Percentiles rank a stretch among this genome's conserved stretches.
These are phyloP conservation scores for Solenopsis invicta DNA, from an alignment of 1,140 invertebrate species.

Conservation along the genomic window DNA sequence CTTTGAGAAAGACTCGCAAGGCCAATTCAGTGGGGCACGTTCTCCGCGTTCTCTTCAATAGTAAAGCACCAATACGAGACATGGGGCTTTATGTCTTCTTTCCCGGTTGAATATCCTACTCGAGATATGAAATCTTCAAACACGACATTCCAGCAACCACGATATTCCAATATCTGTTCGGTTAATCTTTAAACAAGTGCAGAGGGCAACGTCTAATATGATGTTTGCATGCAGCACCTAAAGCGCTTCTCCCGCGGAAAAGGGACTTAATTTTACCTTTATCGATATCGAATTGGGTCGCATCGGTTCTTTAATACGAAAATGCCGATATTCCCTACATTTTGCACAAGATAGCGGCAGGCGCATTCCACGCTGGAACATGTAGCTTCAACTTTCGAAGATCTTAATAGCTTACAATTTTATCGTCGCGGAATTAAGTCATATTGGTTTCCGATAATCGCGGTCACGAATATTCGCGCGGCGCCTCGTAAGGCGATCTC, in stretches of 20 bases:
- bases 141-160: constrained; percentile 11
- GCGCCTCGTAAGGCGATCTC: neutral
- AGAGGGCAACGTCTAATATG: neutral
- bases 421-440: constrained; percentile 50
- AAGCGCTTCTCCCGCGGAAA: neutral
- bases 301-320: constrained; percentile 29
- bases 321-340: constrained; percentile 42
- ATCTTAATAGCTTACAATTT: constrained; percentile 47
- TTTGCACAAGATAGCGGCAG: constrained; percentile 9
- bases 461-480: constrained; percentile 7
- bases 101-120: neutral
- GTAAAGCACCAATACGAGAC: constrained; percentile 20
- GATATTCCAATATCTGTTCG: constrained; percentile 40
- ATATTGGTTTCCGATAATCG: constrained; percentile 51
- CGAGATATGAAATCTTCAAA: constrained; percentile 45
- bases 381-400: constrained; percentile 5
- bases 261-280: constrained; percentile 5
- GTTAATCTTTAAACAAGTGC: constrained; percentile 22
- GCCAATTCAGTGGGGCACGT: constrained; percentile 47
- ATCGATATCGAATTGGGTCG: constrained; percentile 35
- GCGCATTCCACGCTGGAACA: constrained; percentile 6
- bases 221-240: neutral
- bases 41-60: constrained; percentile 8
- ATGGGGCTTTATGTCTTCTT: constrained; percentile 9
- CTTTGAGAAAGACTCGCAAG: neutral